Percentiles rank a stretch among this genome's conserved stretches.
Evolutionary conservation across 2,888 invertebrate genomes (phyloP).

Genomic region (Drosophila vallismaia): DNA sequence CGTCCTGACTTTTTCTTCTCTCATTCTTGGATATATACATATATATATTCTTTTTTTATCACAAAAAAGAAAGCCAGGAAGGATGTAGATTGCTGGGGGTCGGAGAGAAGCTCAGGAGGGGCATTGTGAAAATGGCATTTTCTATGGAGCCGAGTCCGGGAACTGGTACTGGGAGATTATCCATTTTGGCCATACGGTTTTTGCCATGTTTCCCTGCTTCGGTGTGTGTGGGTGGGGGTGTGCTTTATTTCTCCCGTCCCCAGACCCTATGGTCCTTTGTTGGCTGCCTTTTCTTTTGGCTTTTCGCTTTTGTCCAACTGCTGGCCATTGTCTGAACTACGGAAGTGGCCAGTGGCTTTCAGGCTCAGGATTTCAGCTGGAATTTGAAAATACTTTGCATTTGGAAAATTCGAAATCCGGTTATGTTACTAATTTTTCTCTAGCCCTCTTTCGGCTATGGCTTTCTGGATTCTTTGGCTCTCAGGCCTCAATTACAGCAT

Average conservation of each 20-base stretch:
- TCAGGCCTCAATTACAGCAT: conserved; percentile 66
- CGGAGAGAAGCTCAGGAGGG: conserved; percentile 6
- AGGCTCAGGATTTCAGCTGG: conserved; percentile 17
- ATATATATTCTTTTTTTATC: conserved; percentile 17
- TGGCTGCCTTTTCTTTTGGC: conserved; percentile 47
- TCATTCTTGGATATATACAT: conserved; percentile 3
- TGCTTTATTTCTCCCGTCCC: conserved; percentile 20
- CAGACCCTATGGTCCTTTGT: conserved; percentile 46
- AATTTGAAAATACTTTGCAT: conserved; percentile 68
- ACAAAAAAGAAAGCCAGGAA: conserved; percentile 43
- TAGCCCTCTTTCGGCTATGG: background rate
- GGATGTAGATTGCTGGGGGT: conserved; percentile 43
- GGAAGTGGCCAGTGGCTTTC: conserved; percentile 56
- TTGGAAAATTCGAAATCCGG: conserved; percentile 64
- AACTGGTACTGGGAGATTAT: conserved; percentile 63
- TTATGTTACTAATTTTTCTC: conserved; percentile 67
- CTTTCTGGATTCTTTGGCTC: conserved; percentile 17
- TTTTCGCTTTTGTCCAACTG: conserved; percentile 63
- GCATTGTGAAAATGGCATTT: conserved; percentile 62
- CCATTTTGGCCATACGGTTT: conserved; percentile 76
- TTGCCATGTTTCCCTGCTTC: conserved; percentile 31
- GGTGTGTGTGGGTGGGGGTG: conserved; percentile 8
- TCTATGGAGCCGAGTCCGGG: conserved; percentile 31
- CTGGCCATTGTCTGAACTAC: conserved; percentile 49
- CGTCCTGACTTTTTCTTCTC: conserved; percentile 6